Base-by-base conservation (phyloP, 30 jellyfish, hydroid and myxozoan genomes). In the Haliclystus octoradiatus region DNA sequence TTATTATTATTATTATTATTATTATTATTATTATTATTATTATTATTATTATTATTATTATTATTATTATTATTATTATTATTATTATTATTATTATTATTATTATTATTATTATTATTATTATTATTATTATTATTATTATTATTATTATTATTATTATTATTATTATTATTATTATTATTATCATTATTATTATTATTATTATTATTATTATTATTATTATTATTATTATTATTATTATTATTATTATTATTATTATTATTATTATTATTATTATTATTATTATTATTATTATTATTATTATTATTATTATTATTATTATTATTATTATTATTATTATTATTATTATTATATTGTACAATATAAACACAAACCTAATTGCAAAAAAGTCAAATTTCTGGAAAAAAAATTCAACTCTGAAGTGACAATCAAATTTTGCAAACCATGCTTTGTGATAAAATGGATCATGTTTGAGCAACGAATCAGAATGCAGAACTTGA, bases 111-210 rank as follows among this genome's bases (percentile, higher is more conserved):
- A 12, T 47, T 12, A 47, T 47, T 14, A 47, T 12, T 12, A n/a
- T 12, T 47, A 12, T 47, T 47, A 12, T n/a, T 47, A 47, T 47
- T 12, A 12, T 47, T 14, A 12, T 47, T 47, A 47, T 47, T 14
- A 47, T 47, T 47, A 12, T 12, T n/a, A 47, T 12, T 47, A 12
- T 47, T 47, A 47, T 47, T n/a, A 47, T 47, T n/a, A 47, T 47
- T n/a, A 47, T 47, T n/a, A 47, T 47, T n/a, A 47, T 47, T n/a
- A 47, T 47, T n/a, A 47, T 47, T n/a, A 47, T 47, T n/a, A 47
- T 47, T n/a, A 47, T 47, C 61, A 47, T 47, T n/a, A 47, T 47
- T n/a, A 47, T 47, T n/a, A 47, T 47, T n/a, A 47, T 47, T n/a
- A 47, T 47, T n/a, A 47, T 47, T n/a, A 47, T 47, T n/a, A 47